Base-by-base conservation (phyloP, 2,888 invertebrate species). In the Eupithecia abbreviata region DNA sequence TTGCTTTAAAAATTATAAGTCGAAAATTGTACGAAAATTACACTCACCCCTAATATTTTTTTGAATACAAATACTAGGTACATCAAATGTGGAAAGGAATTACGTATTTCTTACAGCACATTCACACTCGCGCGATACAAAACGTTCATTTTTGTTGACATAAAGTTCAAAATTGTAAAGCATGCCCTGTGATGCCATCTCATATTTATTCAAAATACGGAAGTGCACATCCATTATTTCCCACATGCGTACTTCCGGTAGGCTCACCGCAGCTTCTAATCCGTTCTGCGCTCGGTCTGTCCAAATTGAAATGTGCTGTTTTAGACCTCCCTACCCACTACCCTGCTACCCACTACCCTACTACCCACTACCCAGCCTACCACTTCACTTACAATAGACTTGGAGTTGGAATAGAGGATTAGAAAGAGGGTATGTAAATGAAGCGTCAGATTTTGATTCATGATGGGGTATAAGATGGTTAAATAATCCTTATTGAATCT, bases 281-380 rank as follows among this genome's bases (percentile, higher is more conserved):
- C 89, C 89, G 81, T 79, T 68, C 75, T 43, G 43, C 84, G 83
- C 86, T 89, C 88, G 91, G 91, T 91, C 90, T 88, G 85, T 86
- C 87, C 86, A 92, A 93, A 93, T 93, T 92, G 92, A 92, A 92
- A 93, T 92, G 90, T 88, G 90, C 86, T 92, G 91, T 91, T 86
- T 87, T 87, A 84, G 84, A 81, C 83, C 82, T 81, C 82, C 84
- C 82, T 83, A 77, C 75, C 78, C 73, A 43, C n/a, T 43, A 42
- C 67, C 15, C 18, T 43, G 41, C 41, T 69, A 69, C 71, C 71
- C 58, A 66, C 45, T 30, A 71, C 67, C 42, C 30, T 30, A 30
- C 30, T 30, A 30, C 30, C 30, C 30, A 30, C 30, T 49, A 75
- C 55, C 66, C 69, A 15, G 58, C 62, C 76, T 62, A 62, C 73